Evolutionary conservation across 2,797 vertebrate species (phyloP), one percentile per base, ranked within the genome.

Genomic region (Parambassis ranga): DNA sequence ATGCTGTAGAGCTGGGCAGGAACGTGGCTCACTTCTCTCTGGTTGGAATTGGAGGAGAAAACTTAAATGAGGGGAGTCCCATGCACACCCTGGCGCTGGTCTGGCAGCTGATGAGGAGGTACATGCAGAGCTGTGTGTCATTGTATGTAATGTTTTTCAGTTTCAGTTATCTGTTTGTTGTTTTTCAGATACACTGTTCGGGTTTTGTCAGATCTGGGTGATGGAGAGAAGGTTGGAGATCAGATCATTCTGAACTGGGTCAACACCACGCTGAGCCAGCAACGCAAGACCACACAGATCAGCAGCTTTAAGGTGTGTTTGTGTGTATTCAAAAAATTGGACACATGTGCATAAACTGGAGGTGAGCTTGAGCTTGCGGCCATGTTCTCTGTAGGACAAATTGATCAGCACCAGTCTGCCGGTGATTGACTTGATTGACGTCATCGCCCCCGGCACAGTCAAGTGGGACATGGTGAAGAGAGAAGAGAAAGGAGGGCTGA

Each of bases 101-200:
- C 0, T 99, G 96, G 97, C 98, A 99, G 75, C 88, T 99, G 65
- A 98, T 99, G 98, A 95, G 96, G 84, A 95, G 96, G 98, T 99
- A 87, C 79, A 3, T 7, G 9, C 9, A 24, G 1, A 24, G 16
- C 23, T 27, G 10, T 2, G 3, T 28, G 13, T 7, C 9, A 2
- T 5, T 24, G 5, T 7, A 5, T 38, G 8, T 7, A 3, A 0
- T 27, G 15, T 23, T 38, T 15, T 16, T 23, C 42, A 32, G 11
- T 42, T 37, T 64, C 5, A 19, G 10, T 43, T 16, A 6, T 38
- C 6, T 41, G 6, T 10, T 32, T 36, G 8, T 27, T 32, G 0
- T 48, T 15, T 16, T 6, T 33, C 84, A 99, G 98, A 88, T 97
- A 98, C 81, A 96, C 97, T 26, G 28, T 98, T 84, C 93, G 92